These are phyloP conservation scores for Phalera bucephala DNA, from an alignment of 2,888 invertebrate genomes.

Conservation along the genomic window DNA sequence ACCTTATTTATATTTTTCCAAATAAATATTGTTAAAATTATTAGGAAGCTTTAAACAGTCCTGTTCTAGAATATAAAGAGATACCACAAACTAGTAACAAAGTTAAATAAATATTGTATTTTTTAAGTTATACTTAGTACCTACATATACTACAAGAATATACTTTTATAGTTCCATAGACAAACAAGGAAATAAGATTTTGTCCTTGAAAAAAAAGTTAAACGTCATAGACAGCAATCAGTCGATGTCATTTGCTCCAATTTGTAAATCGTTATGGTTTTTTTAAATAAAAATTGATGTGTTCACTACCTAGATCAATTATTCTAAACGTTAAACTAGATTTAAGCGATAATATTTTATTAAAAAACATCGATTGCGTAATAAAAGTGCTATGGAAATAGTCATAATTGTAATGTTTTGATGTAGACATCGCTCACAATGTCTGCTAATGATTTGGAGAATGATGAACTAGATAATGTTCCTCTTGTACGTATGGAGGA, in stretches of 20 bases:
- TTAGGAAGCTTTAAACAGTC: too few relatives aligned
- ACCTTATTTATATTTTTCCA: too few relatives aligned
- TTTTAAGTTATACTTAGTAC: too few relatives aligned
- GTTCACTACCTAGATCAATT: too few relatives aligned
- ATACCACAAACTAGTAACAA: too few relatives aligned
- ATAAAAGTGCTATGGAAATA: constrained; percentile 5
- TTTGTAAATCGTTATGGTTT: constrained; percentile 16
- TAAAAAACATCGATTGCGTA: not conserved
- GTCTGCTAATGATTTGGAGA: constrained; percentile 58
- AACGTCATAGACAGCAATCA: constrained; percentile 5
- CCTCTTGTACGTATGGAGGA: constrained; percentile 70
- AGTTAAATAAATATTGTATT: too few relatives aligned
- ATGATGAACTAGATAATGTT: constrained; percentile 65
- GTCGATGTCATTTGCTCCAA: constrained; percentile 23
- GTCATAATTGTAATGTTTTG: constrained; percentile 30
- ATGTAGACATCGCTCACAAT: constrained; percentile 33
- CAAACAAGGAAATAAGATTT: not conserved
- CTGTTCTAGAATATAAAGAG: too few relatives aligned
- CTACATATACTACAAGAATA: too few relatives aligned
- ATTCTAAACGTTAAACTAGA: too few relatives aligned
- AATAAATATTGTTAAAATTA: too few relatives aligned
- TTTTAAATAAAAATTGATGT: not conserved
- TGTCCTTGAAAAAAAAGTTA: not conserved
- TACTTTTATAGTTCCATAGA: too few relatives aligned
- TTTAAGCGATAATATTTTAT: too few relatives aligned